A percentile compares a stretch with the other conserved stretches of the same genome.
These are phyloP conservation scores for Himantopus leucocephalus DNA, from an alignment of 2,113 vertebrate species.

Conservation along the genomic window DNA sequence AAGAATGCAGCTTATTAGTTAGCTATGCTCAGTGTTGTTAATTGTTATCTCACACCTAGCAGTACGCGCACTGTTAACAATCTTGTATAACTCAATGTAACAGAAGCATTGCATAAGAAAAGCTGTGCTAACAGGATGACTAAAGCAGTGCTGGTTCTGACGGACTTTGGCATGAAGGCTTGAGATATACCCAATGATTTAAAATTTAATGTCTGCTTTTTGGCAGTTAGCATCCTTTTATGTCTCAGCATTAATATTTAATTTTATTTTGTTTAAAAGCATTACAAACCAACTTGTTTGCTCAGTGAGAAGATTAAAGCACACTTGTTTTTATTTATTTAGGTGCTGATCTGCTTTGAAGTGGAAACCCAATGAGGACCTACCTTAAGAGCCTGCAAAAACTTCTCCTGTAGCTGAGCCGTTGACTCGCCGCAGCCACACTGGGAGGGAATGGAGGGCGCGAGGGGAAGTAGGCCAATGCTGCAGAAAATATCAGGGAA, in stretches of 20 bases:
- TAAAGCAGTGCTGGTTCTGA: not conserved
- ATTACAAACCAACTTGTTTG: constrained; percentile 33
- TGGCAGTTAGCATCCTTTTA: constrained; percentile 33
- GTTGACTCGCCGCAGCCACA: constrained; percentile 92
- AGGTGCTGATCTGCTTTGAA: constrained; percentile 20
- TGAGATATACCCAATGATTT: not conserved
- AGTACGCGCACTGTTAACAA: not conserved
- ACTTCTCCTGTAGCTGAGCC: constrained; percentile 92
- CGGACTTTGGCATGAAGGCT: not conserved
- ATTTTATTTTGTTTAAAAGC: constrained; percentile 50
- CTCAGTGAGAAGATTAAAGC: constrained; percentile 50
- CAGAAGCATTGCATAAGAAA: not conserved
- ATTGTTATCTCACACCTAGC: not conserved
- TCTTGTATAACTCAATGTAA: not conserved
- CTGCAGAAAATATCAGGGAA: constrained; percentile 83
- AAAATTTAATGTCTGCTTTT: constrained; percentile 45
- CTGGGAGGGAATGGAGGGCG: constrained; percentile 93
- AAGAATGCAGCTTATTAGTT: not conserved
- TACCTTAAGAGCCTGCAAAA: constrained; percentile 92
- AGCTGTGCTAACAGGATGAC: not conserved
- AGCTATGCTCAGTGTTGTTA: not conserved
- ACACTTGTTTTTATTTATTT: constrained; percentile 29
- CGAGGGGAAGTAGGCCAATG: constrained; percentile 90
- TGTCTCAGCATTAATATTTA: constrained; percentile 43
- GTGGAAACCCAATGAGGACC: not conserved